Evolutionary conservation across 2,113 vertebrate genomes (phyloP), one percentile per base, ranked within the genome.

Genomic region (Empidonax traillii): DNA sequence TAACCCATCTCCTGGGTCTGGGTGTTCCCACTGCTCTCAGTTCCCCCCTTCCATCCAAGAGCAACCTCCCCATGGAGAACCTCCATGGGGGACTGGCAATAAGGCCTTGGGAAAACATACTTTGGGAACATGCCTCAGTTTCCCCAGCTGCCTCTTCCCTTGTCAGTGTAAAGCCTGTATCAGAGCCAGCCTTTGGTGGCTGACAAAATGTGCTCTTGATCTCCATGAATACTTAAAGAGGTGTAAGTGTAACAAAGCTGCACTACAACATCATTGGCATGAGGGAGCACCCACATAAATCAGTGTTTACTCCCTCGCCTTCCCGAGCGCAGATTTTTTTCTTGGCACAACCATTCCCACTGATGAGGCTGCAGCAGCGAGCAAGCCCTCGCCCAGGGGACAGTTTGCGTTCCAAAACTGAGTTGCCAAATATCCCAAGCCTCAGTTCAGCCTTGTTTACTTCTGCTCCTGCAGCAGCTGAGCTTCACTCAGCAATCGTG

Each of bases 401-500:
- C 12, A 11, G 8, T 3, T 5, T 35, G 25, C 1, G 0, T 75
- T 62, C 71, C 58, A 51, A 69, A 87, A 17, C 23, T 0, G 2
- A 44, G 28, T 1, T 66, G 28, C 44, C 41, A 62, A 58, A 16
- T 19, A 49, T 14, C 53, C 62, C 9, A 5, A 90, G 62, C 53
- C 78, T 15, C 79, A 19, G 10, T 2, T 55, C 63, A 49, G 53
- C 65, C 59, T 11, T 37, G 46, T 66, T 90, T 37, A 4, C 27
- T 78, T 17, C 6, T 58, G 37, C 59, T 82, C 30, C 39, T 22
- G 4, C 31, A 20, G 55, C 87, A 83, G 74, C 92, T 2, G 2
- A 63, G 53, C 52, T 69, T 15, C 6, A 1, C 22, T 56, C 82
- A 10, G 81, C 3, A 0, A 7, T 30, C 2, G 1, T 9, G 39